These are phyloP conservation scores for Ptychodera flava DNA, from an alignment of 35 echinoderm and acorn worm species.

Conservation along the genomic window DNA sequence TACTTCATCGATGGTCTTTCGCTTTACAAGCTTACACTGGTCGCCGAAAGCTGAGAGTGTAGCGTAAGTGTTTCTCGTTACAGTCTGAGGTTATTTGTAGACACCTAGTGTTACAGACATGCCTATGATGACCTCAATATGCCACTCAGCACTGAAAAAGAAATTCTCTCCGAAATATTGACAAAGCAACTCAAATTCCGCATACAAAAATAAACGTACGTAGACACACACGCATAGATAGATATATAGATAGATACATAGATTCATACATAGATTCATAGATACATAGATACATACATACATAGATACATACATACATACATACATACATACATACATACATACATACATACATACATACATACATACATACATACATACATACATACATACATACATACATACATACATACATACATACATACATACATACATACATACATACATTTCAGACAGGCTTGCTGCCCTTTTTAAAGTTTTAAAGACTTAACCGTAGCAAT, in stretches of 20 bases:
- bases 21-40: too few species aligned
- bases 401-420: constrained; percentile 2
- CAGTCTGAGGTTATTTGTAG: too few species aligned
- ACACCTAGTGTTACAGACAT: too few species aligned
- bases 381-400: neutral
- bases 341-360: neutral
- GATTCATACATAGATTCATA: neutral
- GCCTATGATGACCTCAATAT: too few species aligned
- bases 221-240: neutral
- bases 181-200: too few species aligned
- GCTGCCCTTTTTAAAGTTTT: too few species aligned
- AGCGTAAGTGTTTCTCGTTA: too few species aligned
- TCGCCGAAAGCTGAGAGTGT: too few species aligned
- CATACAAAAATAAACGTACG: neutral
- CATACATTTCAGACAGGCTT: neutral
- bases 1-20: too few species aligned
- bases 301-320: neutral
- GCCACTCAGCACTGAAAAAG: too few species aligned
- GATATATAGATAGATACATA: neutral
- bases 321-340: constrained; percentile 2
- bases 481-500: too few species aligned
- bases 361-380: neutral
- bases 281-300: neutral
- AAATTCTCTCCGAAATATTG: too few species aligned
- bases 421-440: constrained; percentile 2